phyloP scores from a whole-genome alignment of 2,797 vertebrate genomes.

The Onychomys arenicola region DNA sequence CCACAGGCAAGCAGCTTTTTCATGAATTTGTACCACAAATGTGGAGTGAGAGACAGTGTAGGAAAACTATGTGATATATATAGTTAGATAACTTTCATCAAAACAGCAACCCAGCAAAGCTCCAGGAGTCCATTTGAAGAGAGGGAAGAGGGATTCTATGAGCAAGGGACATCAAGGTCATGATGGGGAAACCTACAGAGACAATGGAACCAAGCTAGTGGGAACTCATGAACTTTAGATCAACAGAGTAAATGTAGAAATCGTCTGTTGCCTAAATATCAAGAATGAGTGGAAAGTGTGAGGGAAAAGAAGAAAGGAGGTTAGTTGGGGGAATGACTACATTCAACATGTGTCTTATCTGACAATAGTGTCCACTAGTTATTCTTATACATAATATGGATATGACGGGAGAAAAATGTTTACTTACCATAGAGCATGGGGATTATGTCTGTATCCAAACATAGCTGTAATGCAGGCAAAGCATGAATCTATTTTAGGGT shows the following conservation, averaged over 20 bases:
- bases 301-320: neutral
- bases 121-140: too few species aligned
- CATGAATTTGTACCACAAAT: too few species aligned
- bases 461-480: neutral
- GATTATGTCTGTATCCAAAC: constrained; percentile 44
- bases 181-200: too few species aligned
- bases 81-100: neutral
- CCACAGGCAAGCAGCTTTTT: too few species aligned
- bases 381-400: constrained; percentile 18
- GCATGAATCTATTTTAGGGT: constrained; percentile 48
- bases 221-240: too few species aligned
- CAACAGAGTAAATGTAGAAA: neutral
- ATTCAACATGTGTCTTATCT: neutral
- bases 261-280: neutral
- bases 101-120: neutral
- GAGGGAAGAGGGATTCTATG: too few species aligned
- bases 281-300: neutral
- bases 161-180: too few species aligned
- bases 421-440: constrained; percentile 28
- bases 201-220: too few species aligned
- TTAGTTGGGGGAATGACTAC: neutral
- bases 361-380: neutral
- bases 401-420: neutral
- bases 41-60: neutral
- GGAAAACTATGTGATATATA: neutral